Evolutionary conservation across 2,797 vertebrate genomes (phyloP).

Genomic region (Hippocampus kuda): DNA sequence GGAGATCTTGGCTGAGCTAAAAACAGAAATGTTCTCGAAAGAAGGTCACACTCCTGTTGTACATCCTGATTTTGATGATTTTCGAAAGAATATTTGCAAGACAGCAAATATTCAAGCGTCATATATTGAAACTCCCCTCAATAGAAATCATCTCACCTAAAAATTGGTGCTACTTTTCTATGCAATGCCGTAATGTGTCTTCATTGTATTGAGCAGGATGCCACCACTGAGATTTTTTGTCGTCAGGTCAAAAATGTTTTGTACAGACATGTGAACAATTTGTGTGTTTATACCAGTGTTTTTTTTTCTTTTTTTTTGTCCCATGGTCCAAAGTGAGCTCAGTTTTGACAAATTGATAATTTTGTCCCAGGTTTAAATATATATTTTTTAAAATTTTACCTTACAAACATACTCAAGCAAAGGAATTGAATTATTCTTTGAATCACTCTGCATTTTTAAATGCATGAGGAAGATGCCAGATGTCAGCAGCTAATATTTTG

Average conservation of each 20-base stretch:
- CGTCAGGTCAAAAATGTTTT: neutral
- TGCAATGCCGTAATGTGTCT: neutral
- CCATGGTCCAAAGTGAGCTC: neutral
- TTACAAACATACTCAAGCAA: neutral
- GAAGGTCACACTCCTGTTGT: too few relatives aligned
- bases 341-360: neutral
- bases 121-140: too few relatives aligned
- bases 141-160: too few relatives aligned
- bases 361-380: neutral
- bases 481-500: neutral
- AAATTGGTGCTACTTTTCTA: neutral
- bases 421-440: neutral
- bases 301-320: neutral
- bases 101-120: too few relatives aligned
- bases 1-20: too few relatives aligned
- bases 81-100: too few relatives aligned
- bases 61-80: too few relatives aligned
- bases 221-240: neutral
- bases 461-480: neutral
- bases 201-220: neutral
- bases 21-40: too few relatives aligned
- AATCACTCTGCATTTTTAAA: neutral
- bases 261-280: neutral
- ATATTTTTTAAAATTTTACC: neutral
- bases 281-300: neutral